Conservation (phyloP, 2,888 invertebrate species). For the Kryphioiulus occultus region DNA sequence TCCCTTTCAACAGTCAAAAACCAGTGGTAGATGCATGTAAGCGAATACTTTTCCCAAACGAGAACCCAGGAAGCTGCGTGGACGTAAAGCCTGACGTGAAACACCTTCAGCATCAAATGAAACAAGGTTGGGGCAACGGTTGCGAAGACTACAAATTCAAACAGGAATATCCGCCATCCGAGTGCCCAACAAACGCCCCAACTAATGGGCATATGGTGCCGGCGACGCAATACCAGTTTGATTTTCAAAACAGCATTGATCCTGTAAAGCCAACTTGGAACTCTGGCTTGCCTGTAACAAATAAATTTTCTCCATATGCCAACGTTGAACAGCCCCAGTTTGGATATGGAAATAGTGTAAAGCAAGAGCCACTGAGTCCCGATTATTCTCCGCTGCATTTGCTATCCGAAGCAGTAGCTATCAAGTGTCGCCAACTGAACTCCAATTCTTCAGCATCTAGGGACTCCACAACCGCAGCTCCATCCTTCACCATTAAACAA, state of each 20-base stretch:
- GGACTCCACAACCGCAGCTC: not conserved
- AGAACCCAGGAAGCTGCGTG: not conserved
- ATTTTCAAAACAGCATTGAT: not conserved
- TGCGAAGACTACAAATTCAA: slow-evolving; percentile 24
- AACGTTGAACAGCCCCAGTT: not conserved
- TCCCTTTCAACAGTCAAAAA: slow-evolving; percentile 2
- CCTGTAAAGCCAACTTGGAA: not conserved
- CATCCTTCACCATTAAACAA: not conserved
- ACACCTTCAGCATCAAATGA: slow-evolving; percentile 35
- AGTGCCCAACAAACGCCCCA: not conserved
- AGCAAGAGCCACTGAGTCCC: not conserved
- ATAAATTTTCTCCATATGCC: not conserved
- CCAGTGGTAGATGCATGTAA: slow-evolving; percentile 32
- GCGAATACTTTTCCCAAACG: slow-evolving; percentile 35
- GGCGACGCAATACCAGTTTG: not conserved
- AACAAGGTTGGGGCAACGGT: not conserved
- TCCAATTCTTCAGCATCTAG: not conserved
- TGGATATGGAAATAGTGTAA: not conserved
- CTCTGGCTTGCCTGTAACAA: not conserved
- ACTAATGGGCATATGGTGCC: not conserved
- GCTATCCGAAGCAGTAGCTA: slow-evolving; percentile 48
- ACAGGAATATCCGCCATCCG: not conserved
- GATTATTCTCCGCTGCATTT: slow-evolving; percentile 46
- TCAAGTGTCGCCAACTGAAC: slow-evolving; percentile 45
- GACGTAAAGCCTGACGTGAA: slow-evolving; percentile 37